phyloP scores from a whole-genome alignment of 2,888 invertebrate genomes.

The Stenodera caucasica region DNA sequence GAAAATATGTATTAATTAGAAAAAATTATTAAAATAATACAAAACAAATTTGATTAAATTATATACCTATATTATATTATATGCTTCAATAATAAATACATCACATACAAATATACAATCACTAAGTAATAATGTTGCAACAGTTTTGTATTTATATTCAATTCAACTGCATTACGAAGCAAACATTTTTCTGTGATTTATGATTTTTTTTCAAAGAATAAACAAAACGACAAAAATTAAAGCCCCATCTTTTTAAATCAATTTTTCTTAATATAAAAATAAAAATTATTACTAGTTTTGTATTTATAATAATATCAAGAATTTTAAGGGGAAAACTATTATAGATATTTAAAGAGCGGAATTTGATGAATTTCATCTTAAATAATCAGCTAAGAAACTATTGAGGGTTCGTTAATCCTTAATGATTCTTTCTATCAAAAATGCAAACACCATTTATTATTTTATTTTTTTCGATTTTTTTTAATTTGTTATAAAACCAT shows the following conservation, averaged over 20 bases:
- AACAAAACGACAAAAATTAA: constrained; percentile 7
- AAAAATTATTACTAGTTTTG: constrained; percentile 19
- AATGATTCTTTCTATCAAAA: background rate
- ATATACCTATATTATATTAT: constrained; percentile 36
- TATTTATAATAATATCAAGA: constrained; percentile 1
- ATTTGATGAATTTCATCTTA: background rate
- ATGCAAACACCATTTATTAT: background rate
- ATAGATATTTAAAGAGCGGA: background rate
- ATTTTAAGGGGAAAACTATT: background rate
- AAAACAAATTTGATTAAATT: constrained; percentile 34
- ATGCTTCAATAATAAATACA: constrained; percentile 46
- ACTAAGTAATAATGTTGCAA: constrained; percentile 37
- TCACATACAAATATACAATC: constrained; percentile 48
- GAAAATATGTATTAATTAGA: constrained; percentile 21
- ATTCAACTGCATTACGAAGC: constrained; percentile 16
- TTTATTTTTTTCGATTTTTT: background rate
- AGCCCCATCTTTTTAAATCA: constrained; percentile 12
- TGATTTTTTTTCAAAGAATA: constrained; percentile 1
- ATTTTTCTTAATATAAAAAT: constrained; percentile 16
- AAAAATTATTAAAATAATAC: constrained; percentile 39
- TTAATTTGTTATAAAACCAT: background rate
- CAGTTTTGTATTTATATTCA: constrained; percentile 32
- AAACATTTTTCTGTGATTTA: constrained; percentile 4
- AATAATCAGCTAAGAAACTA: background rate
- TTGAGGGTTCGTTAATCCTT: background rate